Evolutionary conservation across 2,888 invertebrate species (phyloP).

Genomic region (Antheraea yamamai): DNA sequence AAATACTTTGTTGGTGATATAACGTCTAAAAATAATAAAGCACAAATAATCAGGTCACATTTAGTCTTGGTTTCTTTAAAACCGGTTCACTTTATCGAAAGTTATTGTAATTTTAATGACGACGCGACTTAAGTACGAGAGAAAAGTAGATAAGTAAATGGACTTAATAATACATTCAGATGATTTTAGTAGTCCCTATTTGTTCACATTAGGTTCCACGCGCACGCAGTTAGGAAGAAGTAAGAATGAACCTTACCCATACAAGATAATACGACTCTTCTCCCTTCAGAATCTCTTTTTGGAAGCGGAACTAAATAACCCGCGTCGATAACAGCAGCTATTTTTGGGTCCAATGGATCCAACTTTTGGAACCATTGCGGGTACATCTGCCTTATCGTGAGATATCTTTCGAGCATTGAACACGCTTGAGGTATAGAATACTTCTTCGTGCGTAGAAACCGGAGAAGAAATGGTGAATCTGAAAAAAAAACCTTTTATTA

Average conservation of each 20-base stretch:
- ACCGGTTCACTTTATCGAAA: too few relatives aligned
- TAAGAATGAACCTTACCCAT: constrained; percentile 81
- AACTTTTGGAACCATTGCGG: constrained; percentile 93
- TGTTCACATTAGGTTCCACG: too few relatives aligned
- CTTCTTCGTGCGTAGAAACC: constrained; percentile 93
- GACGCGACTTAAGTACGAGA: too few relatives aligned
- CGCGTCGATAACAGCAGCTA: constrained; percentile 90
- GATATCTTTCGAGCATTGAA: constrained; percentile 92
- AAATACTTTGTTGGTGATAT: too few relatives aligned
- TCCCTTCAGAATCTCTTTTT: constrained; percentile 88
- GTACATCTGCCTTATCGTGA: constrained; percentile 91
- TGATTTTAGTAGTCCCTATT: too few relatives aligned
- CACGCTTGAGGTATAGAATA: constrained; percentile 93
- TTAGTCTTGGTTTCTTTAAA: too few relatives aligned
- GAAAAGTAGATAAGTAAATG: too few relatives aligned
- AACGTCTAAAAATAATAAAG: too few relatives aligned
- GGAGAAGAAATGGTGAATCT: constrained; percentile 90
- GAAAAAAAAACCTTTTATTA: constrained; percentile 29
- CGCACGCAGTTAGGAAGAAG: too few relatives aligned
- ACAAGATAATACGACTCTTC: constrained; percentile 89
- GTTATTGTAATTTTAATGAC: too few relatives aligned
- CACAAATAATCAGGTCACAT: too few relatives aligned
- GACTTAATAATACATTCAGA: too few relatives aligned
- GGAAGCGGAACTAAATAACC: constrained; percentile 90
- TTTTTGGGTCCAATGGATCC: constrained; percentile 89